Percentiles rank a stretch among this genome's conserved stretches.
Conservation (phyloP, 2,888 invertebrate genomes). For the Onthophagus sagittarius region DNA sequence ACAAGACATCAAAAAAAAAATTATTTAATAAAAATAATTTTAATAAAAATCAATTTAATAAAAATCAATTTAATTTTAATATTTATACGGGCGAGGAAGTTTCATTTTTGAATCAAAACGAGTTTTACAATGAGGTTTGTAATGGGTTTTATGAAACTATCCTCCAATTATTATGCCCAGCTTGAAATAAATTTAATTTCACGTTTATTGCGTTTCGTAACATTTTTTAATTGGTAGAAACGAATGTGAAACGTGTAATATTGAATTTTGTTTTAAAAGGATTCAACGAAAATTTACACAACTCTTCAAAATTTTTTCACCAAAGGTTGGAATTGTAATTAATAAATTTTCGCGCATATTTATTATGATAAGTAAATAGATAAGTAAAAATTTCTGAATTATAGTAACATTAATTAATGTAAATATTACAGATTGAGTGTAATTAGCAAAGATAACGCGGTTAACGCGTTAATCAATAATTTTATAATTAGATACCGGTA, state of each 20-base stretch:
- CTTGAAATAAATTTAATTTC: neutral
- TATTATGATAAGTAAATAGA: no score
- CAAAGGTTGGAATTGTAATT: no score
- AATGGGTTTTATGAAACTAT: neutral
- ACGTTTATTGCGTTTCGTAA: neutral
- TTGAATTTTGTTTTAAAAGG: no score
- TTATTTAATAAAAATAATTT: constrained; percentile 4
- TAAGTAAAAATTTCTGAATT: no score
- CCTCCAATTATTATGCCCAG: neutral
- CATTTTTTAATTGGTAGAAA: neutral
- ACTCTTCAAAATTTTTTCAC: no score
- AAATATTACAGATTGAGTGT: no score
- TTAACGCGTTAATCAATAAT: neutral
- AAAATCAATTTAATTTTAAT: no score
- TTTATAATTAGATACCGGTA: neutral
- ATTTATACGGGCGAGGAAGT: neutral
- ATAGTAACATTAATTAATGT: no score
- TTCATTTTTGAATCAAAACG: neutral
- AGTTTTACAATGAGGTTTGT: neutral
- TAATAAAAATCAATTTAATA: constrained; percentile 5
- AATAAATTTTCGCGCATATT: no score
- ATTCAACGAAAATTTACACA: no score
- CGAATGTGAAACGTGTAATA: neutral
- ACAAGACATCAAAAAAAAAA: neutral
- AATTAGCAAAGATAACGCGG: neutral